Evolutionary conservation across 1,140 invertebrate genomes (phyloP), one percentile per base, ranked within the genome.

Genomic region (Drosophila ironensis): DNA sequence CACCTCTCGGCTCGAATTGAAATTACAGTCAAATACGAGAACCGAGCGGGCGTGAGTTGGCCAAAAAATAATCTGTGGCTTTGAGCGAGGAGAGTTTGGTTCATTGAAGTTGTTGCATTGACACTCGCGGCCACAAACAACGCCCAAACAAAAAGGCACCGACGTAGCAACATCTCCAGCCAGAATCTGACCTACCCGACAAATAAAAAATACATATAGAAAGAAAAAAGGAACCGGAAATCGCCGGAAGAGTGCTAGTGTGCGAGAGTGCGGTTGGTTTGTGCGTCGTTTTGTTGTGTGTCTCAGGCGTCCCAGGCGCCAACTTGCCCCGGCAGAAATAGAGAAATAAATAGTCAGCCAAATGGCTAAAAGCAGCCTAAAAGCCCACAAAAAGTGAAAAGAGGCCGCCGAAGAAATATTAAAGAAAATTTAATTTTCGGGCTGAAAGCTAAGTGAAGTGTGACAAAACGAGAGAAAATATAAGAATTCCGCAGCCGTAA

Each of bases 291-390:
- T n/a, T n/a, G n/a, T n/a, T 38, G 50, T 14, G 30, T 33, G 30
- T 33, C n/a, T 14, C n/a, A 33, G n/a, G 30, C 42, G 25, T 50
- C 72, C 47, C 35, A 77, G 77, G 78, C 77, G 78, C 78, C 77
- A 84, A 72, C 46, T 56, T 56, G 77, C 67, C 80, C 37, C 61
- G 81, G 69, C 78, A 54, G 45, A 51, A 50, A 68, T 47, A 61
- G 52, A 72, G 37, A 68, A 53, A 63, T 63, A 64, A 64, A 63
- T 63, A 63, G 24, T 64, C 57, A 27, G 33, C 56, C 57, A 28
- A 61, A 63, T 30, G 59, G 59, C n/a, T n/a, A n/a, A n/a, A n/a
- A n/a, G n/a, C 59, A 24, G 59, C 33, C 25, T 30, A 33, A 17
- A 19, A 28, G 33, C 60, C 20, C 2, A 63, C 14, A 28, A 66